These are phyloP conservation scores for Poeciliopsis turneri DNA, from an alignment of 2,797 vertebrate species.

Conservation along the genomic window DNA sequence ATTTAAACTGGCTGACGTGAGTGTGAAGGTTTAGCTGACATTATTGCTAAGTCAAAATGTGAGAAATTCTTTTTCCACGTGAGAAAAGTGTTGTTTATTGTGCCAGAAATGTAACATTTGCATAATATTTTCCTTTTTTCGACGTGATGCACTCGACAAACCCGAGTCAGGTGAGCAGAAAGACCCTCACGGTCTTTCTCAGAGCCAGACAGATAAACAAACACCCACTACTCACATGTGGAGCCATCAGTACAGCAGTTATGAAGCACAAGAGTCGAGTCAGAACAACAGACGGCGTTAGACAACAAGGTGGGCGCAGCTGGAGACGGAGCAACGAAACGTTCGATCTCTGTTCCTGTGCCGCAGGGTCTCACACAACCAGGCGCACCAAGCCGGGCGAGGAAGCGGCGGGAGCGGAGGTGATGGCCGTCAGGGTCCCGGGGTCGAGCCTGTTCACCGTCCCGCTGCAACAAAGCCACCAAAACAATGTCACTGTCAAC, in stretches of 20 bases:
- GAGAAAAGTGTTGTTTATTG: not conserved
- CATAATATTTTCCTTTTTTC: constrained; percentile 43
- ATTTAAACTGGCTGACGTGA: not conserved
- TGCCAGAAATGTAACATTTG: constrained; percentile 28
- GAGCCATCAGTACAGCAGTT: constrained; percentile 37
- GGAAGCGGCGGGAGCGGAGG: constrained; percentile 83
- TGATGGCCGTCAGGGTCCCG: constrained; percentile 81
- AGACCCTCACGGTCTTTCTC: constrained; percentile 2
- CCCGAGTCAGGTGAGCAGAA: constrained; percentile 14
- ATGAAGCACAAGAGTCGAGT: constrained; percentile 34
- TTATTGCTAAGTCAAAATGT: constrained; percentile 43
- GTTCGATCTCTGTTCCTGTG: constrained; percentile 17
- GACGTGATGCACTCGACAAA: constrained; percentile 17
- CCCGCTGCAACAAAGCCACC: constrained; percentile 71
- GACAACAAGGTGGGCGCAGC: not conserved
- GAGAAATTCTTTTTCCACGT: not conserved
- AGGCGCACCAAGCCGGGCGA: constrained; percentile 88
- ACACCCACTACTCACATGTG: constrained; percentile 44
- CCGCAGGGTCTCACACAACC: constrained; percentile 81
- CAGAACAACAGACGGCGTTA: constrained; percentile 11
- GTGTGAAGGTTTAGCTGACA: not conserved
- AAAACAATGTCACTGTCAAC: not conserved
- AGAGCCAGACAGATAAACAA: constrained; percentile 35
- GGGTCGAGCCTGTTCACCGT: constrained; percentile 88
- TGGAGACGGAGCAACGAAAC: constrained; percentile 22